Evolutionary conservation across 2,113 vertebrate genomes (phyloP).

Genomic region (Panthera tigris): DNA sequence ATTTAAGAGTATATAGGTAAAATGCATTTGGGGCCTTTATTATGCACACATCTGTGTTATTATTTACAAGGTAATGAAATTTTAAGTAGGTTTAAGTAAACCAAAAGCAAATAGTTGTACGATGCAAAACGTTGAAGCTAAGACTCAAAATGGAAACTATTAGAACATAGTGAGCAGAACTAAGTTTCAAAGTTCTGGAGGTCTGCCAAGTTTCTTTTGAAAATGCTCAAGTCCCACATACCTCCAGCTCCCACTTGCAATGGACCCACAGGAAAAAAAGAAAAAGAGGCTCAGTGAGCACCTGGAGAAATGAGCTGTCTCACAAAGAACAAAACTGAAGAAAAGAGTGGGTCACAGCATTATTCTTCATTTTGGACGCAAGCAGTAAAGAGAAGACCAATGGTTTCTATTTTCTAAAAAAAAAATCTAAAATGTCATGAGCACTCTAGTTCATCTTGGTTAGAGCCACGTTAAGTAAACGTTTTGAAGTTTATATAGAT

Average conservation of each 20-base stretch:
- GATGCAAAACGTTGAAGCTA: background rate
- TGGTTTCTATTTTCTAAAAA: background rate
- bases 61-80: background rate
- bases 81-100: background rate
- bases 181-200: background rate
- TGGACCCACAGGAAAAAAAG: background rate
- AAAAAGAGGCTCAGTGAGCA: background rate
- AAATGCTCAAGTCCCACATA: background rate
- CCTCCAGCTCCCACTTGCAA: background rate
- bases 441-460: background rate
- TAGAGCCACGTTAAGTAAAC: background rate
- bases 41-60: background rate
- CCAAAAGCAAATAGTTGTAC: background rate
- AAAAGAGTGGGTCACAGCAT: background rate
- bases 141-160: conserved; percentile 2
- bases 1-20: background rate
- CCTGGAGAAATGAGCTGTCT: background rate
- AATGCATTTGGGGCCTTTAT: background rate
- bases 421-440: background rate
- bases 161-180: background rate
- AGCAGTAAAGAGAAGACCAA: background rate
- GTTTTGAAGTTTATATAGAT: background rate
- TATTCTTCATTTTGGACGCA: background rate
- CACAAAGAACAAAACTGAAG: background rate
- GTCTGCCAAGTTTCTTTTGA: background rate